These are phyloP conservation scores for Luperina nickerlii DNA, from an alignment of 2,888 invertebrate genomes.

Conservation along the genomic window DNA sequence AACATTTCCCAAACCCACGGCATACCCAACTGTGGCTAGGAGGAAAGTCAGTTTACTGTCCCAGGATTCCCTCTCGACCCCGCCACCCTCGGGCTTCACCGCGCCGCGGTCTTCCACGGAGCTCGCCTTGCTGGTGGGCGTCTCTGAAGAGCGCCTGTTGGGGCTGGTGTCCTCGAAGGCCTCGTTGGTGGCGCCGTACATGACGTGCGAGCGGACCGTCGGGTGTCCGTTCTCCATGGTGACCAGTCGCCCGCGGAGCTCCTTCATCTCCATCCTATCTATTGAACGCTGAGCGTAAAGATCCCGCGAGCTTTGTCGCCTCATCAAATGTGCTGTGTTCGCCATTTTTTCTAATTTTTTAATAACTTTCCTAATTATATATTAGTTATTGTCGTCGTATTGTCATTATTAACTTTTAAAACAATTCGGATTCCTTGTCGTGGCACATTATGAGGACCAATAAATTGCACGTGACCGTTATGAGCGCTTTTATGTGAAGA, in stretches of 20 bases:
- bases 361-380: conserved; percentile 56
- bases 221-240: conserved; percentile 92
- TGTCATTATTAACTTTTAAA: conserved; percentile 72
- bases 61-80: conserved; percentile 96
- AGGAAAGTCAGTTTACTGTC: conserved; percentile 98
- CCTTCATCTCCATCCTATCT: conserved; percentile 96
- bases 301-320: conserved; percentile 96
- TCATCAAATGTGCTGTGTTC: conserved; percentile 96
- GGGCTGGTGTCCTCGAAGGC: conserved; percentile 92
- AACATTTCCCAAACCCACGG: conserved; percentile 98
- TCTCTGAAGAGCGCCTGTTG: conserved; percentile 83
- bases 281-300: conserved; percentile 95
- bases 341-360: conserved; percentile 92
- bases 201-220: conserved; percentile 86
- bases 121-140: conserved; percentile 91
- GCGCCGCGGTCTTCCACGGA: conserved; percentile 92
- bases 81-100: conserved; percentile 93
- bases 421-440: conserved; percentile 80
- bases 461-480: conserved; percentile 77
- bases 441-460: conserved; percentile 83
- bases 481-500: conserved; percentile 66
- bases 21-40: conserved; percentile 98
- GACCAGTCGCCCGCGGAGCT: conserved; percentile 95
- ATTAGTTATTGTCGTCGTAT: conserved; percentile 71
- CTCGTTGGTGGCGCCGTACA: conserved; percentile 96